Conservation (phyloP, 2,888 invertebrate genomes). For the Antheraea yamamai region DNA sequence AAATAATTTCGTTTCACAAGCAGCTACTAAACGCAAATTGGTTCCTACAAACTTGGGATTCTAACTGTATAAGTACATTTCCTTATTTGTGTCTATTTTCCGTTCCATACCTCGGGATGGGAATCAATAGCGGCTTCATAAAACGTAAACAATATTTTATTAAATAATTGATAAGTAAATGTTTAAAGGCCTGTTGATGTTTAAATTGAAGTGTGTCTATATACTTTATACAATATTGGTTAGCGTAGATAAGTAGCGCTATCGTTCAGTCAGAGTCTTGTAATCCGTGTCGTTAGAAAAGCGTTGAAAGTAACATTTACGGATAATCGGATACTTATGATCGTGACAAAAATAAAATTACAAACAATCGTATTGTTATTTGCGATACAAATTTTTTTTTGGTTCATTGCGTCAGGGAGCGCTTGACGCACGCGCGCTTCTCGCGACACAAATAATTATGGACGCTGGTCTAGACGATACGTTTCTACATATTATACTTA, state of each 20-base stretch:
- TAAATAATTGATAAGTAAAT: background rate
- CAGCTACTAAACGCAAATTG: background rate
- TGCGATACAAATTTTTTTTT: background rate
- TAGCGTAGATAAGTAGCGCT: no score
- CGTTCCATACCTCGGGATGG: no score
- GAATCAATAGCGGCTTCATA: background rate
- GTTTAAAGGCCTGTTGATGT: no score
- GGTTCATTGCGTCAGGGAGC: conserved; percentile 6
- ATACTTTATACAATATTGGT: no score
- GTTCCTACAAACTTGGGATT: background rate
- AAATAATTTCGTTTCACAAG: background rate
- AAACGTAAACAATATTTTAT: background rate
- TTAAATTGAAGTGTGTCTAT: no score
- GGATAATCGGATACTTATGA: background rate
- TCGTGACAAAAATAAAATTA: background rate
- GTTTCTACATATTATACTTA: background rate
- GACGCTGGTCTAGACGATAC: background rate
- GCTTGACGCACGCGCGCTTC: background rate
- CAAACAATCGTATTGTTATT: background rate
- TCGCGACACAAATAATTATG: conserved; percentile 8
- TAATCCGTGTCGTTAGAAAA: background rate
- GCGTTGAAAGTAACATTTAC: background rate
- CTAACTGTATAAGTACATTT: background rate
- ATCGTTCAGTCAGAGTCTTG: background rate
- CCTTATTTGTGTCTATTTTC: background rate